Evolutionary conservation across 1,140 invertebrate species (phyloP).

Genomic region (Pinna nobilis): DNA sequence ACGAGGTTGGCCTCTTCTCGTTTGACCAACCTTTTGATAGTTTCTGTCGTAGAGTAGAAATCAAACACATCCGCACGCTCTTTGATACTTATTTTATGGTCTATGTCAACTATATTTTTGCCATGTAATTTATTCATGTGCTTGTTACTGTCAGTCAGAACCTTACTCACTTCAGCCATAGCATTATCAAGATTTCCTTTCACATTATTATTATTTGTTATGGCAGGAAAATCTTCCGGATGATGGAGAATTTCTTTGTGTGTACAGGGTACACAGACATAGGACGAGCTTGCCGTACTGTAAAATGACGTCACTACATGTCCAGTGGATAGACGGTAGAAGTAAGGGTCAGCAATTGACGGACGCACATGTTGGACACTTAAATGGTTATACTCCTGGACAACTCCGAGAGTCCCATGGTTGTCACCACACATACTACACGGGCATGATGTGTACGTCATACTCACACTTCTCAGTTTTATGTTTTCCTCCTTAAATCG

Average conservation of each 20-base stretch:
- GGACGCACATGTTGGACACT: conserved; percentile 61
- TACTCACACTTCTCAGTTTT: conserved; percentile 58
- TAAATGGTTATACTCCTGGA: conserved; percentile 65
- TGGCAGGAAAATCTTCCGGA: conserved; percentile 52
- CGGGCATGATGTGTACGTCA: conserved; percentile 65
- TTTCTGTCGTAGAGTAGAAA: conserved; percentile 57
- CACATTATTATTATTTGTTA: conserved; percentile 48
- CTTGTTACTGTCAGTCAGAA: conserved; percentile 60
- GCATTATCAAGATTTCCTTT: conserved; percentile 41
- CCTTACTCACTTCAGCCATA: conserved; percentile 64
- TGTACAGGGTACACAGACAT: conserved; percentile 68
- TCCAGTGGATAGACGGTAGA: conserved; percentile 59
- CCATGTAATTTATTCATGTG: conserved; percentile 63
- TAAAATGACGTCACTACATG: conserved; percentile 67
- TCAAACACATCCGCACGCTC: conserved; percentile 61
- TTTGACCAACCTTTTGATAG: conserved; percentile 61
- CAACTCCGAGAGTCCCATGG: conserved; percentile 65
- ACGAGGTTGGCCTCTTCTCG: conserved; percentile 64
- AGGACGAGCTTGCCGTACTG: conserved; percentile 65
- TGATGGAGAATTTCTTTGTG: conserved; percentile 59
- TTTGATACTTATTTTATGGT: conserved; percentile 62
- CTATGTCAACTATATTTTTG: conserved; percentile 70
- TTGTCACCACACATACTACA: conserved; percentile 67
- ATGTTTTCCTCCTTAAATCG: conserved; percentile 63
- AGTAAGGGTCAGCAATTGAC: conserved; percentile 46